Percentiles rank a stretch among this genome's conserved stretches.
Evolutionary conservation across 2,113 vertebrate genomes (phyloP).

Genomic region (Mormoops blainvillei): DNA sequence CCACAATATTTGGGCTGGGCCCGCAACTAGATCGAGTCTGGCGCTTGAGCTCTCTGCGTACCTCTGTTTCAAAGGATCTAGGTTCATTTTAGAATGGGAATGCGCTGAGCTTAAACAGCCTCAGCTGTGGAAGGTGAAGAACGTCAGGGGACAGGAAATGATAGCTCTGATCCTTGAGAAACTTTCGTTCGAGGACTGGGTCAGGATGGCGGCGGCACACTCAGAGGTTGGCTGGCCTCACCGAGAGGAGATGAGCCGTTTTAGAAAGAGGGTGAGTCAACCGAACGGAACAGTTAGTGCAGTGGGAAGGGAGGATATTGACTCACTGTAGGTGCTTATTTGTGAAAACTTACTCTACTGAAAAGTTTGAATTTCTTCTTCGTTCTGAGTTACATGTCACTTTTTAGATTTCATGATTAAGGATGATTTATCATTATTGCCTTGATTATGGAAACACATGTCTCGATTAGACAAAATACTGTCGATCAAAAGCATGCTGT

Average conservation of each 20-base stretch:
- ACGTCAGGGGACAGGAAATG: neutral
- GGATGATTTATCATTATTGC: neutral
- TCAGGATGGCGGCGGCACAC: neutral
- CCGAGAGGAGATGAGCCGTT: neutral
- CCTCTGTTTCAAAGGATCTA: neutral
- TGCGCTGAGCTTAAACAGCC: neutral
- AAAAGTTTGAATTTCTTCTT: neutral
- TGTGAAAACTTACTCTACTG: neutral
- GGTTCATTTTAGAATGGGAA: neutral
- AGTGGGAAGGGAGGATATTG: neutral
- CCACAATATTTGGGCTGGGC: neutral
- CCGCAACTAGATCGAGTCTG: neutral
- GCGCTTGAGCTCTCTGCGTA: neutral
- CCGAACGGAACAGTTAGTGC: neutral
- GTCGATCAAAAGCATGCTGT: neutral
- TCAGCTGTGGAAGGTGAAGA: neutral
- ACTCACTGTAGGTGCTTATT: neutral
- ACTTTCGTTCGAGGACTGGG: neutral
- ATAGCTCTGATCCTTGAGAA: neutral
- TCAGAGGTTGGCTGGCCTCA: neutral
- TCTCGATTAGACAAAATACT: neutral
- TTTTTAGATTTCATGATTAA: neutral
- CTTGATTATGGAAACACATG: neutral
- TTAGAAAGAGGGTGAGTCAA: neutral
- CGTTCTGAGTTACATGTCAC: neutral